Percentiles rank a stretch among this genome's conserved stretches.
Evolutionary conservation across 1,140 invertebrate species (phyloP).

Genomic region (Bombus polaris): DNA sequence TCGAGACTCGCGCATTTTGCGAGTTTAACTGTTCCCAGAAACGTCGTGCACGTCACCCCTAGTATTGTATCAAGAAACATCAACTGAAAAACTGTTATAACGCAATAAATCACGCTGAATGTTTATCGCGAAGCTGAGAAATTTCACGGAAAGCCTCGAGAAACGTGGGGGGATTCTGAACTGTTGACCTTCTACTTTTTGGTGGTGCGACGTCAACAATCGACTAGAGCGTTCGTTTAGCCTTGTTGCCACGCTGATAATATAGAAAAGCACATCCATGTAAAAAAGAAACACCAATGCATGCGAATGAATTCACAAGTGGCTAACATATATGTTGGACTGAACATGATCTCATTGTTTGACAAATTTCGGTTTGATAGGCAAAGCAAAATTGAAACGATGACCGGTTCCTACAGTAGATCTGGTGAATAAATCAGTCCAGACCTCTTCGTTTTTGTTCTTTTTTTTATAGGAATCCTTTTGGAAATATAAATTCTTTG

Average conservation of each 20-base stretch:
- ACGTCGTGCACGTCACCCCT: background rate
- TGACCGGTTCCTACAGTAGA: background rate
- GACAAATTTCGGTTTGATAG: background rate
- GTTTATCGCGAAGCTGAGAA: background rate
- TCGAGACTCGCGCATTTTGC: no score
- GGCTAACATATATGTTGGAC: background rate
- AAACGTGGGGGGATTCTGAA: background rate
- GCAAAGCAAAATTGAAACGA: background rate
- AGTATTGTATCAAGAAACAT: background rate
- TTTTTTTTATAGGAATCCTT: background rate
- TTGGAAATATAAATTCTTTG: background rate
- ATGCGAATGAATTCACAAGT: background rate
- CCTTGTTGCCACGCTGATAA: slow-evolving; percentile 29
- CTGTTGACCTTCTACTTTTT: background rate
- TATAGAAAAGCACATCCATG: slow-evolving; percentile 41
- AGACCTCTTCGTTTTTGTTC: background rate
- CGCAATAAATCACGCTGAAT: background rate
- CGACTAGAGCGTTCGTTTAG: no score
- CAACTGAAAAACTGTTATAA: background rate
- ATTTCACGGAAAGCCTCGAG: background rate
- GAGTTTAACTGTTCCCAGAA: background rate
- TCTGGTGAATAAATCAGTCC: background rate
- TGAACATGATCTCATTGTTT: background rate
- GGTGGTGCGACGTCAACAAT: background rate
- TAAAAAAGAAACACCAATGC: background rate